Base-by-base conservation (phyloP, 1,140 invertebrate genomes). In the Chironomus tepperi region DNA sequence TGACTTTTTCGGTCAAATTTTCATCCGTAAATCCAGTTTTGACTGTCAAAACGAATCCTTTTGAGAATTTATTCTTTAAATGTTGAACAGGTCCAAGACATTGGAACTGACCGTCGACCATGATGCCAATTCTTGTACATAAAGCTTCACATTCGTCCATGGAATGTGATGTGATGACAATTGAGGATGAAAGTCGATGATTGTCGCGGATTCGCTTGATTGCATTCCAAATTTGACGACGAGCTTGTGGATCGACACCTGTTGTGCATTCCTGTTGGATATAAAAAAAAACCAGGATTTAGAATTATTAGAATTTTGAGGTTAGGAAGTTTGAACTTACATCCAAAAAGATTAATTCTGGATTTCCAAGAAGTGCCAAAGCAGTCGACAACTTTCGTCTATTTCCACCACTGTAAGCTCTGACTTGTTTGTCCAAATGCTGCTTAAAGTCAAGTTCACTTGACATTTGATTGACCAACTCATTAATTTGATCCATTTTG, bases 331-430 rank as follows among this genome's bases (percentile, higher is more conserved):
- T 47, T 47, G 15, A 47, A 47, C 43, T 47, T 47, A 47, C 91
- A 81, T 93, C 94, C 76, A 97, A 83, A 78, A 94, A 93, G 16
- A 97, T 86, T 43, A 97, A 85, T 10, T 89, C 87, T 8, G 93
- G 91, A 84, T 95, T 90, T 34, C 93, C 94, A 65, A 96, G 86
- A 24, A 97, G 81, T 12, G 95, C 92, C 73, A 98, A 88, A 0
- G 94, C 94, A 70, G 95, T 94, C 76, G 92, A 96, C 21, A 98
- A 83, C 81, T 98, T 96, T 73, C 96, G 85, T 81, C 96, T 97
- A 77, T 96, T 98, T 1, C 96, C 96, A 8, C 93, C 93, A 79
- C 93, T 95, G 78, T 89, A 90, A 83, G 83, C 86, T 78, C 81
- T 82, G 73, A 87, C 84, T 80, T 80, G 79, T 75, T 87, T 87